Evolutionary conservation across 2,797 vertebrate species (phyloP), one percentile per base, ranked within the genome.

Genomic region (Discoglossus pictus): DNA sequence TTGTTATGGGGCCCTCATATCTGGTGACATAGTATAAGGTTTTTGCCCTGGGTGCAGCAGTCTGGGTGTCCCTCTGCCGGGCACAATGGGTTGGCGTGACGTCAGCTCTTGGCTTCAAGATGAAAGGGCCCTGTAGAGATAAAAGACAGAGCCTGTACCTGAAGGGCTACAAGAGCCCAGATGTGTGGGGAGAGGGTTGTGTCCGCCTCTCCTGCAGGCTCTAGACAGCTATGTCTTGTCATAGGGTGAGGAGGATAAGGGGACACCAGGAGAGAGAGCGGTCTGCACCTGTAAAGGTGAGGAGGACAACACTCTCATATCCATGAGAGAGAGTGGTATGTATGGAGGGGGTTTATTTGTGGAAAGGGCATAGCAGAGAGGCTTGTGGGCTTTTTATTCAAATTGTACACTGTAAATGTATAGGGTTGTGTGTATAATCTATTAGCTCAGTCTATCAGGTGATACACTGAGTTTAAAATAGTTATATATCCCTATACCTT

Each of bases 51-150:
- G 53, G 13, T 67, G 9, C 24, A 39, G 53, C 42, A 58, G 54
- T 48, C 27, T 56, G 21, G 25, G 31, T 58, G 60, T 63, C 67
- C 67, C 60, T 63, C 51, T 39, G n/a, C 52, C 43, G 42, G 51
- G 59, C 51, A 62, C 42, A 62, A 70, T 44, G 43, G 43, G 43
- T 50, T 50, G 51, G 39, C 18, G 39, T 70, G 67, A 70, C 67
- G 67, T 70, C 67, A 70, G 59, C 27, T 50, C 64, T 48, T 59
- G 64, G 44, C 60, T 70, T 70, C 39, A 63, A 70, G 67, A 70
- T 70, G 67, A 70, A 70, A 70, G 67, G 67, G 60, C 43, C 38
- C 59, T 70, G 50, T 56, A 23, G 35, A 70, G 51, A 70, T 70
- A 63, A 70, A 70, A 70, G 67, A 70, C 60, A 31, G 51, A 62